A percentile compares a stretch with the other conserved stretches of the same genome.
Evolutionary conservation across 2,888 invertebrate species (phyloP).

Genomic region (Crocallis elinguaria): DNA sequence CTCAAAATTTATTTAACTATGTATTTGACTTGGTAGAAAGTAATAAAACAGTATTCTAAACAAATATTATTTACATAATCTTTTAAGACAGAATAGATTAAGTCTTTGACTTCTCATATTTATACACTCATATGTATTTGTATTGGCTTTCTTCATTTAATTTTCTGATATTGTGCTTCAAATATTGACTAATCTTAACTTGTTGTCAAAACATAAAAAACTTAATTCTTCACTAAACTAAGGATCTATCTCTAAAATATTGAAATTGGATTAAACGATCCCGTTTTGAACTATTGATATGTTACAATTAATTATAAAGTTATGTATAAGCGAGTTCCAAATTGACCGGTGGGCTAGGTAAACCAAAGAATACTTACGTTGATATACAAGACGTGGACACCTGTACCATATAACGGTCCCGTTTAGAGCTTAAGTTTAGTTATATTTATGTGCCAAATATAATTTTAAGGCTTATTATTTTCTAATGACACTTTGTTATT

Average conservation of each 20-base stretch:
- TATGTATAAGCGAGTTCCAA: conserved; percentile 62
- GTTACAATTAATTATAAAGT: conserved; percentile 26
- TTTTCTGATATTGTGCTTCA: conserved; percentile 10
- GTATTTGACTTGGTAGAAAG: background rate
- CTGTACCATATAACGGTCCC: conserved; percentile 76
- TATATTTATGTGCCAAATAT: conserved; percentile 73
- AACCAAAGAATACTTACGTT: conserved; percentile 80
- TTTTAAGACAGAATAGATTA: background rate
- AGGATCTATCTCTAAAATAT: conserved; percentile 41
- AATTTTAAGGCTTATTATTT: conserved; percentile 65
- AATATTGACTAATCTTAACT: conserved; percentile 11
- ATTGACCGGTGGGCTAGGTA: conserved; percentile 79
- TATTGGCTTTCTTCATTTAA: background rate
- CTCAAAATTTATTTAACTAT: background rate
- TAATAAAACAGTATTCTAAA: conserved; percentile 24
- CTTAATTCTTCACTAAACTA: conserved; percentile 21
- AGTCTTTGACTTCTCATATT: too few species aligned
- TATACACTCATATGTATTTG: too few species aligned
- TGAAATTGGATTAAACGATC: conserved; percentile 52
- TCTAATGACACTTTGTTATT: conserved; percentile 64
- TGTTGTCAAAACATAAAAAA: conserved; percentile 20
- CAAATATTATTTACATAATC: background rate
- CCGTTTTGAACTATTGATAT: conserved; percentile 55
- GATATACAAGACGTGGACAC: conserved; percentile 58
- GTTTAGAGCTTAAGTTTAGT: conserved; percentile 48